Percentiles rank a stretch among this genome's conserved stretches.
These are phyloP conservation scores for Podilymbus podiceps DNA, from an alignment of 2,113 vertebrate species.

Conservation along the genomic window DNA sequence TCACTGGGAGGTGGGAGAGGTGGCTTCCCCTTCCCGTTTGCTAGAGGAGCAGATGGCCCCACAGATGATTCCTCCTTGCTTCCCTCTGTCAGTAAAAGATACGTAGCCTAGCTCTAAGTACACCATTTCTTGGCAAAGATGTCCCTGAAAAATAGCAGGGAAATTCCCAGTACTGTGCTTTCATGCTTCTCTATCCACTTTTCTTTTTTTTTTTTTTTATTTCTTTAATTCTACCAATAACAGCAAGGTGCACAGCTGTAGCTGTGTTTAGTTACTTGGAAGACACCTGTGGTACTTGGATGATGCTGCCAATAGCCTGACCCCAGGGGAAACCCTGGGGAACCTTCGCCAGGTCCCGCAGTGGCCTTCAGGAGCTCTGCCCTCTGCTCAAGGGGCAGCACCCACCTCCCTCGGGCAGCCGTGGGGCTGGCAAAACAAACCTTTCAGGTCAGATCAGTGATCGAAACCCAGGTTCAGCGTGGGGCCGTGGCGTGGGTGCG, in stretches of 20 bases:
- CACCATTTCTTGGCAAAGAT: slow-evolving; percentile 39
- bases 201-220: not conserved
- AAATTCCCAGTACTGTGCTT: slow-evolving; percentile 7
- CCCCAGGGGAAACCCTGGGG: not conserved
- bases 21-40: not conserved
- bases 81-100: slow-evolving; percentile 35
- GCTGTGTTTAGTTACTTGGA: not conserved
- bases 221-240: not conserved
- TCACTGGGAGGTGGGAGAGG: not conserved
- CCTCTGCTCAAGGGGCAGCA: rapidly evolving
- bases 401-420: not conserved
- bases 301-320: not conserved
- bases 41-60: slow-evolving; percentile 30
- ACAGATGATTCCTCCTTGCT: slow-evolving; percentile 31
- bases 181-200: not conserved
- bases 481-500: rapidly evolving
- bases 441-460: not conserved
- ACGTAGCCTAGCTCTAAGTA: not conserved
- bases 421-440: not conserved
- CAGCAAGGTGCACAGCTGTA: not conserved
- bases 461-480: rapidly evolving
- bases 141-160: slow-evolving; percentile 2
- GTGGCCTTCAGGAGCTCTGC: not conserved
- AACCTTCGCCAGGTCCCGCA: not conserved
- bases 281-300: not conserved